Evolutionary conservation across 2,797 vertebrate genomes (phyloP).

Genomic region (Syncerus caffer): DNA sequence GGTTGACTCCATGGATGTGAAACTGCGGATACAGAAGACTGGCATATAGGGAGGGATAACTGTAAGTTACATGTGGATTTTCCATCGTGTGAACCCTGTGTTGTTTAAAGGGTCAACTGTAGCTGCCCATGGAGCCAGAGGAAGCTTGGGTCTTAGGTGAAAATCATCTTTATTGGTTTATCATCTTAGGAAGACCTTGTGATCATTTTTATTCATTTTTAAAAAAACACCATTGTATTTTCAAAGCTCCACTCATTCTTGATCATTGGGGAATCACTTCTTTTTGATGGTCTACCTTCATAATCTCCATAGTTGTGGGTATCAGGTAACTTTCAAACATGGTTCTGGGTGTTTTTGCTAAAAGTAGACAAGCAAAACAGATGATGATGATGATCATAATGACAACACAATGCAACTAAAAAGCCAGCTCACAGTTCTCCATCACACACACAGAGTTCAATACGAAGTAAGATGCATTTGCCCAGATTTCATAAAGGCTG

Average conservation of each 20-base stretch:
- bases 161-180: neutral
- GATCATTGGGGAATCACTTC: neutral
- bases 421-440: neutral
- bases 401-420: neutral
- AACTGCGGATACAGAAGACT: neutral
- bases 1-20: neutral
- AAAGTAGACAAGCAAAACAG: neutral
- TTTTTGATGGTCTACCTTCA: neutral
- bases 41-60: neutral
- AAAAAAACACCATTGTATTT: neutral
- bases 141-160: neutral
- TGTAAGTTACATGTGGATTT: neutral
- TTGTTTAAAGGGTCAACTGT: neutral
- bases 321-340: neutral
- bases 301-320: neutral
- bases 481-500: neutral
- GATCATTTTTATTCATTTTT: neutral
- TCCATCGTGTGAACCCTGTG: neutral
- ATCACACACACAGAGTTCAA: accelerated
- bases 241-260: neutral
- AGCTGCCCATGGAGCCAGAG: neutral
- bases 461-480: too few species aligned
- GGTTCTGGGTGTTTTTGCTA: neutral
- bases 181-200: neutral
- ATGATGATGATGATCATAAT: neutral